Evolutionary conservation across 2,113 vertebrate species (phyloP), one percentile per base, ranked within the genome.

Genomic region (Cranoglanis bouderius): DNA sequence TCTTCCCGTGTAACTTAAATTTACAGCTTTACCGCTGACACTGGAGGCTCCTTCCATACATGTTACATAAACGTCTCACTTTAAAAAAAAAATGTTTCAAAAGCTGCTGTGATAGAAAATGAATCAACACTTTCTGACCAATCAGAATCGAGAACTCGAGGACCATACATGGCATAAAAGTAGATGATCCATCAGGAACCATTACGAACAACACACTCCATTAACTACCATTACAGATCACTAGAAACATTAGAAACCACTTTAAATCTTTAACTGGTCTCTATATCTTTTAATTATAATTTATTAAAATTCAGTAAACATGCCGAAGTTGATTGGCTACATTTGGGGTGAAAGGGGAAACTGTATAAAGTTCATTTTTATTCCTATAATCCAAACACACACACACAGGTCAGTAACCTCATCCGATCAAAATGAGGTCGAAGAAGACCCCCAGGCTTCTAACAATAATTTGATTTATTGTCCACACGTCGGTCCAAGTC

Each of bases 341-440:
- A 29, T 49, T 46, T 26, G 38, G 40, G 38, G 19, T 40, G 38
- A 74, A 43, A 75, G 3, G 19, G 2, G 70, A 21, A 24, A 40
- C 16, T 35, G 32, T 74, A 21, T 21, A 53, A 18, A 53, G 49
- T 51, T 53, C 0, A 81, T 53, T 53, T 74, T 53, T 81, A 81
- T 53, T 81, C 12, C 12, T 16, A 3, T 29, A 78, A 78, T 49
- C 26, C 26, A 78, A 13, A 29, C 57, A 65, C 59, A 84, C 40
- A 67, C 61, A 67, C 61, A 67, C 13, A 16, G 51, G 65, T 72
- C n/a, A 74, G 65, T 35, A 72, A 85, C 84, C 49, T 74, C 32
- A 24, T 51, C 61, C 10, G 21, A 32, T 72, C 6, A 93, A 92
- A 93, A 40, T 5, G 6, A 61, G 81, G 55, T 43, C 81, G 40